Evolutionary conservation across 2,888 invertebrate species (phyloP).

Genomic region (Diarsia dahlii): DNA sequence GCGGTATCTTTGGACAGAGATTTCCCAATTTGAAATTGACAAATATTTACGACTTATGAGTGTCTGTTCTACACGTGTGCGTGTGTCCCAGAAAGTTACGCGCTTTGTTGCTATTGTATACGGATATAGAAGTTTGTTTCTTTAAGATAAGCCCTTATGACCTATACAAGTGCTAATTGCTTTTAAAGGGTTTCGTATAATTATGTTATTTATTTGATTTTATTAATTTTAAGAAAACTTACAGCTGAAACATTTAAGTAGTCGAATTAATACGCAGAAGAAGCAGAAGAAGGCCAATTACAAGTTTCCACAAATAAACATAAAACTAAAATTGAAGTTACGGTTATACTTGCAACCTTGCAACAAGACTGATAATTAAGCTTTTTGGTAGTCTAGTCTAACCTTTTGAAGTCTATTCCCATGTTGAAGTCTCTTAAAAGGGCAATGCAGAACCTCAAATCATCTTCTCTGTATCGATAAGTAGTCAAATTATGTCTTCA

Average conservation of each 20-base stretch:
- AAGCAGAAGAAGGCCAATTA: too few species aligned
- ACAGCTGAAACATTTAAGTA: too few species aligned
- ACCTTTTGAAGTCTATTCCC: too few species aligned
- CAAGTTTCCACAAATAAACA: too few species aligned
- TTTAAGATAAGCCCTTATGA: neutral
- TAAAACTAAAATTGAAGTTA: too few species aligned
- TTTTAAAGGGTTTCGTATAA: neutral
- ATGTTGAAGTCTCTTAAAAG: neutral
- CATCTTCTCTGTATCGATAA: neutral
- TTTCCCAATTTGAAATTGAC: slow-evolving; percentile 29
- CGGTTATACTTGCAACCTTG: too few species aligned
- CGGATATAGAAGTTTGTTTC: neutral
- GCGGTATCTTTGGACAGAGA: slow-evolving; percentile 14
- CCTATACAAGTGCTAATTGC: neutral
- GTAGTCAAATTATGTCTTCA: neutral
- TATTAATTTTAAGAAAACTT: too few species aligned
- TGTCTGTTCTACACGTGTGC: neutral
- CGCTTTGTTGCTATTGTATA: neutral
- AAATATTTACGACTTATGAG: neutral
- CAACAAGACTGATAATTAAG: too few species aligned
- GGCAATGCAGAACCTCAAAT: neutral
- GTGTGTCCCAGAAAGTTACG: neutral
- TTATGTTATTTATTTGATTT: too few species aligned
- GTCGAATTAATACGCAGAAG: too few species aligned
- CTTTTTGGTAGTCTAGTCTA: too few species aligned